Percentiles rank a stretch among this genome's conserved stretches.
Conservation (phyloP, 2,113 vertebrate species). For the Halichoerus grypus region DNA sequence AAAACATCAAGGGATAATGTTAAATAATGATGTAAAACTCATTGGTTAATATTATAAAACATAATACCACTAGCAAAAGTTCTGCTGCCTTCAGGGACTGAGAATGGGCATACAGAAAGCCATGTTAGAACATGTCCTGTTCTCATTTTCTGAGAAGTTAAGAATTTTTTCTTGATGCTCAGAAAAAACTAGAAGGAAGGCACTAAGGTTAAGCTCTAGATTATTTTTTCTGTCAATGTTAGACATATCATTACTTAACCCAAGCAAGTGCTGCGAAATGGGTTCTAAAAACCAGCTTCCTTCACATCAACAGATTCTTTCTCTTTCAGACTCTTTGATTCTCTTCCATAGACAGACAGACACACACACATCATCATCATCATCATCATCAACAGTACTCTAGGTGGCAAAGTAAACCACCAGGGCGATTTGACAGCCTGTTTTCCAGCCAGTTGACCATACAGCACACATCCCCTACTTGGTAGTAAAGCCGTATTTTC, state of each 20-base stretch:
- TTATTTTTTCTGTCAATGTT: neutral
- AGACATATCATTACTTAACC: neutral
- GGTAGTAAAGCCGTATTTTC: conserved; percentile 63
- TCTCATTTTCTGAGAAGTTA: neutral
- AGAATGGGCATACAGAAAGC: neutral
- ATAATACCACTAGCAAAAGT: accelerated
- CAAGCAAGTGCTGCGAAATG: neutral
- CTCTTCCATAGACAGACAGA: neutral
- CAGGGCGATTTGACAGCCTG: neutral
- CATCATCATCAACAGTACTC: neutral
- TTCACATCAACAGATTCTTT: neutral
- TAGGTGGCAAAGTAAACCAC: conserved; percentile 54
- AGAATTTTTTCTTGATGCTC: neutral
- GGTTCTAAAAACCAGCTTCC: neutral
- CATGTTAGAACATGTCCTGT: neutral
- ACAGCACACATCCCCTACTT: neutral
- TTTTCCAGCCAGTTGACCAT: conserved; percentile 51
- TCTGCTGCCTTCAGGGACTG: neutral
- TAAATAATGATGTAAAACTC: neutral
- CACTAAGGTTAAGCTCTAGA: neutral
- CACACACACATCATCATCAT: neutral
- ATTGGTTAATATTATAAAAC: neutral
- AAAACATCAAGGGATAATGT: neutral
- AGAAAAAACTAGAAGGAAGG: neutral
- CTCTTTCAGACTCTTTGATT: neutral